Conservation (phyloP, 2,797 vertebrate species). For the Alosa sapidissima region DNA sequence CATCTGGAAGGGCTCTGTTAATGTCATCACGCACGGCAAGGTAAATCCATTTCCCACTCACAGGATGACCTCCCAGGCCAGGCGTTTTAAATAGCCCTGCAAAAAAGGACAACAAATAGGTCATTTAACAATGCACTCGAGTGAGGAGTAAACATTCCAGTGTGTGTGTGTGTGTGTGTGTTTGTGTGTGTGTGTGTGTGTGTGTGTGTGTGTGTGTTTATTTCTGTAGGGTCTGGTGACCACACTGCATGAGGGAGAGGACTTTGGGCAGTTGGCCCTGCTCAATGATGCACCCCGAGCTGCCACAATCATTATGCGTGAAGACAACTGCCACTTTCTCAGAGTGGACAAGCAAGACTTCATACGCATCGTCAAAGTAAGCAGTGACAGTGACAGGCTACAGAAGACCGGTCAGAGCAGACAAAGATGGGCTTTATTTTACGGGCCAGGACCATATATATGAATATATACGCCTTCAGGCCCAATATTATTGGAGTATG, state of each 20-base stretch:
- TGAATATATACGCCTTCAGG: no score
- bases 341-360: slow-evolving; percentile 95
- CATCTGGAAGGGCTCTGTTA: slow-evolving; percentile 97
- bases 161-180: not conserved
- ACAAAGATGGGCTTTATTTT: not conserved
- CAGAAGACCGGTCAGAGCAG: not conserved
- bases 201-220: not conserved
- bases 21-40: slow-evolving; percentile 96
- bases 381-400: not conserved
- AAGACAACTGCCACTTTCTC: slow-evolving; percentile 94
- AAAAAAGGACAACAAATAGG: not conserved
- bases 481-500: no score
- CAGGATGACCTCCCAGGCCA: slow-evolving; percentile 16
- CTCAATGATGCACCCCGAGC: slow-evolving; percentile 92
- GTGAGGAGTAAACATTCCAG: slow-evolving; percentile 3
- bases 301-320: slow-evolving; percentile 90
- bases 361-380: slow-evolving; percentile 92
- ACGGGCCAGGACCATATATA: not conserved
- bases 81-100: not conserved
- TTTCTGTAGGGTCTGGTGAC: slow-evolving; percentile 84
- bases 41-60: slow-evolving; percentile 61
- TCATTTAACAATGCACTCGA: slow-evolving; percentile 12
- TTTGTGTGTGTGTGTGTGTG: not conserved
- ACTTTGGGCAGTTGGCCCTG: slow-evolving; percentile 92
- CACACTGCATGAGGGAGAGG: slow-evolving; percentile 90